phyloP scores from a whole-genome alignment of 2,113 vertebrate species.

The Hydrolagus affinis region DNA sequence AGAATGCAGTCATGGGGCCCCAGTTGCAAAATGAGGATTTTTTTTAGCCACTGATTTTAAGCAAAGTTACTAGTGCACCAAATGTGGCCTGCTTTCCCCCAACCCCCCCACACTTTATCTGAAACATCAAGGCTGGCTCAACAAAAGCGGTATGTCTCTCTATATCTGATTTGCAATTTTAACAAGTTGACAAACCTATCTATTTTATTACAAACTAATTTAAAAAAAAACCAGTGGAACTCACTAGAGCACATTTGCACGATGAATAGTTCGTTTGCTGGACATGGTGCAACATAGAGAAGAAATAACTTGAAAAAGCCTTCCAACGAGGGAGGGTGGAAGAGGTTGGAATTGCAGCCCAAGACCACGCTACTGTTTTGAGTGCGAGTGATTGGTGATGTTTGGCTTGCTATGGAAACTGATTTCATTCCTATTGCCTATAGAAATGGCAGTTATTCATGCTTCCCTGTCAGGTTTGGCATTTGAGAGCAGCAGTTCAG shows the following conservation, averaged over 20 bases:
- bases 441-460: not conserved
- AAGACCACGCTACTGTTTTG: not conserved
- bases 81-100: too few relatives aligned
- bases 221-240: not conserved
- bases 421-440: not conserved
- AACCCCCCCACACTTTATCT: not conserved
- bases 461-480: not conserved
- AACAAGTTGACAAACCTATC: not conserved
- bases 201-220: constrained; percentile 3
- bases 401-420: not conserved
- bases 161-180: not conserved
- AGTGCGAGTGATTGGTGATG: not conserved
- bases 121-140: not conserved
- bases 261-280: not conserved
- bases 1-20: not conserved
- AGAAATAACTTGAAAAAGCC: too few relatives aligned
- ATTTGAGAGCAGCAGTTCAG: not conserved
- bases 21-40: not conserved
- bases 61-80: not conserved
- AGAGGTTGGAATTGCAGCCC: not conserved
- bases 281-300: not conserved
- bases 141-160: not conserved
- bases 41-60: not conserved
- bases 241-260: not conserved
- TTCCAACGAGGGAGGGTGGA: not conserved